Base-by-base conservation (phyloP, 2,797 vertebrate species). In the Leuciscus waleckii region DNA sequence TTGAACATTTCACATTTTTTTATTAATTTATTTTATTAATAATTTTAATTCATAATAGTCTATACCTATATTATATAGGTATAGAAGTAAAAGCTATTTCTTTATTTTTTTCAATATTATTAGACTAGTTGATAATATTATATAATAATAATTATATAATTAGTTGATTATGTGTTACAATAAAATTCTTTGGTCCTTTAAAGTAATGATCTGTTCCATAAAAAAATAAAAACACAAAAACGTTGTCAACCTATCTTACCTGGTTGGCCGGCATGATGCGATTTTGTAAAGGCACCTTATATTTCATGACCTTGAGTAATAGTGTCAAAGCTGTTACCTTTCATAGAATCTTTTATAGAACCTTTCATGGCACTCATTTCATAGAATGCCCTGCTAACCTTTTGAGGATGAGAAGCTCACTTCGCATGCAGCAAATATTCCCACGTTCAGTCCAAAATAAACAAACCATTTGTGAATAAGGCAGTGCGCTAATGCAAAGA, bases 361-460 rank as follows among this genome's bases (percentile, higher is more conserved):
- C 7, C 14, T 32, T 32, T 65, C 7, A 65, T 76, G 32, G 51
- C 51, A n/a, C 13, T 58, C 13, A 2, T 77, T 77, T 77, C 35
- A 58, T 37, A 74, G 43, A 56, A 76, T 56, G 32, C 74, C 32
- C 51, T 37, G 32, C 32, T 76, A 56, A 23, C 32, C 21, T 56
- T 58, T 14, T 63, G 10, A 63, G 9, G 23, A 56, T 56, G 58
- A 80, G 11, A 51, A 51, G 14, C 51, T 49, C 39, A 37, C 37
- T 84, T 58, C 11, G 4, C 8, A 56, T 68, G 49, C 74, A 77
- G 19, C n/a, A 69, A 78, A 78, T 54, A 68, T 84, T 79, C 83
- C 83, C 83, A 84, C 9, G 10, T 79, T 70, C 49, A 46, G 21
- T 37, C 26, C 21, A 70, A 84, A 68, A 54, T 65, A 76, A 69